Evolutionary conservation across 1,140 invertebrate species (phyloP).

Genomic region (Hypothenemus hampei): DNA sequence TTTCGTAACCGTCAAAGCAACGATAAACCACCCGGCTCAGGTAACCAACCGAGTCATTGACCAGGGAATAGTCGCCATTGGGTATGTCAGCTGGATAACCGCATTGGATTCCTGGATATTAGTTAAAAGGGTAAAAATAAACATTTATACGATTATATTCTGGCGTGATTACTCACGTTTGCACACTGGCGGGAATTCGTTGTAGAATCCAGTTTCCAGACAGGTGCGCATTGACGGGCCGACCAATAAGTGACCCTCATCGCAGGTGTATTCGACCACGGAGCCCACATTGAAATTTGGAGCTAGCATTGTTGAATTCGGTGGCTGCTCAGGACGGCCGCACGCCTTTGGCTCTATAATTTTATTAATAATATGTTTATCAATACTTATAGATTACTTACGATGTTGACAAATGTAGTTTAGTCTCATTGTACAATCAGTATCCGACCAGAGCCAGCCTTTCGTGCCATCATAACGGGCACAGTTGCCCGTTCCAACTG

Average conservation of each 20-base stretch:
- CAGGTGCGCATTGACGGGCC: conserved; percentile 79
- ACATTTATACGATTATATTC: neutral
- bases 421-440: conserved; percentile 76
- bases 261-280: conserved; percentile 81
- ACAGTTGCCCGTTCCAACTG: conserved; percentile 78
- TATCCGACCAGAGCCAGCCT: conserved; percentile 93
- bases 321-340: conserved; percentile 84
- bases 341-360: conserved; percentile 78
- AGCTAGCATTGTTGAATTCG: conserved; percentile 82
- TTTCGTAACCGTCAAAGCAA: conserved; percentile 78
- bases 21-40: conserved; percentile 78
- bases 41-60: conserved; percentile 81
- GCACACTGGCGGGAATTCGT: conserved; percentile 89
- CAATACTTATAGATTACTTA: conserved; percentile 52
- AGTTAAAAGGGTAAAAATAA: neutral
- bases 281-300: conserved; percentile 77
- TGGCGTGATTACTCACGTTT: conserved; percentile 65
- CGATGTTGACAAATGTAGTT: conserved; percentile 94
- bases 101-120: conserved; percentile 77
- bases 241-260: conserved; percentile 78
- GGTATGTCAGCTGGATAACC: conserved; percentile 80
- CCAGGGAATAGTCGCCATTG: conserved; percentile 73
- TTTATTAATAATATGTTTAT: conserved; percentile 1
- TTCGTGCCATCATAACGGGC: conserved; percentile 87
- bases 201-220: conserved; percentile 87